Evolutionary conservation across 2,113 vertebrate genomes (phyloP).

Genomic region (Kobus ellipsiprymnus): DNA sequence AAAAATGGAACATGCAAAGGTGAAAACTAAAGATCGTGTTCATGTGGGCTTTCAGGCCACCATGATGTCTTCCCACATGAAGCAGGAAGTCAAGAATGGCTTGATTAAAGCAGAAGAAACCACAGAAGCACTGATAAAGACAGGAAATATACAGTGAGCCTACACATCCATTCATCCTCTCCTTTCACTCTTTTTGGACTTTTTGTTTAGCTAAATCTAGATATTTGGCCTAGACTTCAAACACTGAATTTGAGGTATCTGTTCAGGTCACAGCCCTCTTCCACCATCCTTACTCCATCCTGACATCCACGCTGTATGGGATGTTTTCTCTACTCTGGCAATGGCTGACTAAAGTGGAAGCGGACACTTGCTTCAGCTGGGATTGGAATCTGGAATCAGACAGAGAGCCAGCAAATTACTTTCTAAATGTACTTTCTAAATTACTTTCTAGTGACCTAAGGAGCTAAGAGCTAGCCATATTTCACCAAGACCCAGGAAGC

Average conservation of each 20-base stretch:
- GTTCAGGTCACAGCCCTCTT: neutral
- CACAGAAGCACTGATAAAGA: neutral
- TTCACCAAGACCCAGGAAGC: neutral
- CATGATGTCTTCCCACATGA: neutral
- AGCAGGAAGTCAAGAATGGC: neutral
- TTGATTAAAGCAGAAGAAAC: neutral
- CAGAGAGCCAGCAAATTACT: neutral
- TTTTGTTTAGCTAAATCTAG: neutral
- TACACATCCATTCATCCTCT: neutral
- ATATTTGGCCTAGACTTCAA: neutral
- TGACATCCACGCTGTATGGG: neutral
- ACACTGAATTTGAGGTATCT: neutral
- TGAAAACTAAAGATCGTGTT: neutral
- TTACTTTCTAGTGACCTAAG: neutral
- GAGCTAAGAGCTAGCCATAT: neutral
- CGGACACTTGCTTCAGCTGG: neutral
- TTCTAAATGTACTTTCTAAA: neutral
- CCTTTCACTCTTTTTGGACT: neutral
- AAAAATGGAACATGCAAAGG: slow-evolving; percentile 13
- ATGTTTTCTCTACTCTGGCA: neutral
- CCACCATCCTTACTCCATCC: neutral
- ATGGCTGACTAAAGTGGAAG: neutral
- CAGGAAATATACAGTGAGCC: neutral
- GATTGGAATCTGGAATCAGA: neutral
- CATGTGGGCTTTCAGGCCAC: neutral